Evolutionary conservation across 2,113 vertebrate genomes (phyloP).

Genomic region (Xiphophorus couchianus): DNA sequence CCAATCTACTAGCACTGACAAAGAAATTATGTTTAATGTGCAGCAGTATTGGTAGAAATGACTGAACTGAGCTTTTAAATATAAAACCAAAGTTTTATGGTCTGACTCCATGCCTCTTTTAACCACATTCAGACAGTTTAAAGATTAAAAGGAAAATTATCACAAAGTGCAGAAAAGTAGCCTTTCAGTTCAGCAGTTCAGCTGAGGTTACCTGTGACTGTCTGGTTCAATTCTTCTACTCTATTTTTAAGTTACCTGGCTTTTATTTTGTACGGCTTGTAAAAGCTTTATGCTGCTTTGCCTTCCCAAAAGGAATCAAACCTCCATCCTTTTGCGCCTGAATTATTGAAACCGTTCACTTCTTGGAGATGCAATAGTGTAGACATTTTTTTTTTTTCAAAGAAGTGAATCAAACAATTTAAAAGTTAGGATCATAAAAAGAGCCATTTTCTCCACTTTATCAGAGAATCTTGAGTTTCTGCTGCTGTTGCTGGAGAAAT

Average conservation of each 20-base stretch:
- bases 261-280: conserved; percentile 9
- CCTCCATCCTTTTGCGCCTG: conserved; percentile 21
- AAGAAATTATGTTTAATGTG: background rate
- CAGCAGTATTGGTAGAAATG: background rate
- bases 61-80: background rate
- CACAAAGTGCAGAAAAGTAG: background rate
- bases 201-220: background rate
- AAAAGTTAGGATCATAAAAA: conserved; percentile 8
- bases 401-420: conserved; percentile 1
- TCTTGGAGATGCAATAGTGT: conserved; percentile 24
- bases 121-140: background rate
- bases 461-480: background rate
- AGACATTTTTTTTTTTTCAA: background rate
- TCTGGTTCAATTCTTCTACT: background rate
- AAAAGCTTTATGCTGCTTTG: conserved; percentile 8
- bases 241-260: conserved; percentile 14
- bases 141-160: background rate
- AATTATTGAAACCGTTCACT: conserved; percentile 39
- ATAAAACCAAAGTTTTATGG: background rate
- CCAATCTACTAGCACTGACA: background rate
- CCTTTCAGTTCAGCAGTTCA: background rate
- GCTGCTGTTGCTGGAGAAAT: conserved; percentile 18
- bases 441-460: conserved; percentile 10
- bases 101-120: background rate
- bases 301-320: background rate